Base-by-base conservation (phyloP, 2,797 vertebrate species). In the Thunnus albacares region DNA sequence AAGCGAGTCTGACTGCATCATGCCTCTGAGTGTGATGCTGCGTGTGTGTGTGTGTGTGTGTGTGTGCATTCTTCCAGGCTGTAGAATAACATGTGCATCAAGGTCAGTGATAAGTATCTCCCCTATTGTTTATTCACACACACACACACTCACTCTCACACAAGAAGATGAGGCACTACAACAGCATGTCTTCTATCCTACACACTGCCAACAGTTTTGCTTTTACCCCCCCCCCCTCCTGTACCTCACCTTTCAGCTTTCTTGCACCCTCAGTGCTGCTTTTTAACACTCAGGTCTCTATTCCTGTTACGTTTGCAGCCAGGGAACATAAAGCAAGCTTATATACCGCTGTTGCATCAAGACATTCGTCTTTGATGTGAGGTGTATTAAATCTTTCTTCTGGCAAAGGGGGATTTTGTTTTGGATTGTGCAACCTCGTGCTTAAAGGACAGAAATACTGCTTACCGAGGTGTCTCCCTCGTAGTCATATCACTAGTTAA, bases 81-180 rank as follows among this genome's bases (percentile, higher is more conserved):
- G 60, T 20, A 76, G 28, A 88, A 51, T 64, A 77, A 75, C 55
- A 45, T 82, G 55, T 68, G 78, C 62, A 84, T 80, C 60, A 77
- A 84, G 87, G 81, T 89, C 79, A 80, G 49, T 52, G 66, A 88
- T 85, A 57, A 83, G 53, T 47, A 82, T 83, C 82, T 55, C 47
- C 26, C 68, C 57, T 65, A 38, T 72, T 80, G 55, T 84, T 90
- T 88, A 72, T 67, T 28, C 58, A 67, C 52, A 58, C 5, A 30
- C 55, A 1, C 51, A 57, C 41, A 14, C 57, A 58, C 59, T 14
- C 61, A 33, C 71, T 61, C 30, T 62, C 58, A 22, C 43, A 67
- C 43, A 28, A 9, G n/a, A 26, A 71, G 49, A 4, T n/a, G 17
- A 56, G 47, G 56, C 71, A 35, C 38, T 24, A 35, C 35, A 77